Percentiles rank a stretch among this genome's conserved stretches.
phyloP scores from a whole-genome alignment of 2,797 vertebrate genomes.

The Mormyrus hasselquistii region DNA sequence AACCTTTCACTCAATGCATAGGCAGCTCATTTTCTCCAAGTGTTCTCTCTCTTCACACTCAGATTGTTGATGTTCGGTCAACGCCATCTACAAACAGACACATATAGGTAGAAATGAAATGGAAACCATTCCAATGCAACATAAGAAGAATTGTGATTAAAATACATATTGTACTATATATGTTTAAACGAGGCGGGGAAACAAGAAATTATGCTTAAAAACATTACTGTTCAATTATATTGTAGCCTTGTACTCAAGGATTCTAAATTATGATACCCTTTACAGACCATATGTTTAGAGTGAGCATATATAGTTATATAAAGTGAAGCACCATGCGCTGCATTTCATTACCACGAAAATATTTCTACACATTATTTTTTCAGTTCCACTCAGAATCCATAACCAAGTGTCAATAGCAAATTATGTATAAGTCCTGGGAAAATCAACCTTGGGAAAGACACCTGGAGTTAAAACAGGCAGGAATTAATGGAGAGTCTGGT shows the following conservation, averaged over 20 bases:
- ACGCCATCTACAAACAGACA: conserved; percentile 71
- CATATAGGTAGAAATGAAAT: conserved; percentile 4
- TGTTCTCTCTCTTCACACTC: conserved; percentile 60
- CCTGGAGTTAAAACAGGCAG: not conserved
- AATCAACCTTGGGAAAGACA: not conserved
- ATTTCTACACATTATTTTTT: not conserved
- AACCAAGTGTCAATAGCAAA: not conserved
- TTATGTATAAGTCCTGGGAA: not conserved
- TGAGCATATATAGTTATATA: not conserved
- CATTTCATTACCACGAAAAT: not conserved
- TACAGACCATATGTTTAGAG: not conserved
- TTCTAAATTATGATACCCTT: not conserved
- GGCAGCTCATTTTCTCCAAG: conserved; percentile 58
- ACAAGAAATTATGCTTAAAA: not conserved
- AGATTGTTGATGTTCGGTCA: conserved; percentile 94
- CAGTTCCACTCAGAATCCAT: not conserved
- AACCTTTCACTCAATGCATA: conserved; percentile 49
- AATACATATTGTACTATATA: not conserved
- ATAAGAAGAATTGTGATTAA: not conserved
- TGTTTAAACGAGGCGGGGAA: not conserved
- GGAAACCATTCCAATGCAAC: not conserved
- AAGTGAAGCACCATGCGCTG: not conserved
- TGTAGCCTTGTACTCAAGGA: not conserved
- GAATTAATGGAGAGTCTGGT: not conserved
- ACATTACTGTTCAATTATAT: not conserved